Evolutionary conservation across 2,797 vertebrate genomes (phyloP).

Genomic region (Epinephelus awoara): DNA sequence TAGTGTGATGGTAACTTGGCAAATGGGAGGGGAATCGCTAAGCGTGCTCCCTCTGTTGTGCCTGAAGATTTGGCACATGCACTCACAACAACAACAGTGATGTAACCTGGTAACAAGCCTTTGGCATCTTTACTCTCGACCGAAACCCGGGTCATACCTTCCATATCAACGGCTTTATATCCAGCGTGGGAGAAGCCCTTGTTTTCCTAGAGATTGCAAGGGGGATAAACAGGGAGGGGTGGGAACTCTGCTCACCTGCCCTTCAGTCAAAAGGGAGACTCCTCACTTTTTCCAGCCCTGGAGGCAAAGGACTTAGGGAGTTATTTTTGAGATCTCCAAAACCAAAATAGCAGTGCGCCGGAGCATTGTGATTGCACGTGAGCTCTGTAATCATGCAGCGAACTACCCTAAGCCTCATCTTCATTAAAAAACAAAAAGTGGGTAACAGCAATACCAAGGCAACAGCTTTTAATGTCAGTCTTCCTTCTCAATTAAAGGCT

Average conservation of each 20-base stretch:
- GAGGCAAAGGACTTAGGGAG: slow-evolving; percentile 75
- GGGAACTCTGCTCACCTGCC: slow-evolving; percentile 84
- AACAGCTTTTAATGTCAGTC: slow-evolving; percentile 85
- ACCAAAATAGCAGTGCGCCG: slow-evolving; percentile 79
- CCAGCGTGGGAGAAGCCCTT: slow-evolving; percentile 78
- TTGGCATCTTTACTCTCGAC: slow-evolving; percentile 81
- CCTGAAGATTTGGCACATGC: slow-evolving; percentile 84
- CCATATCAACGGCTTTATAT: slow-evolving; percentile 81
- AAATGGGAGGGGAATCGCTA: slow-evolving; percentile 80
- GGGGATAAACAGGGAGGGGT: slow-evolving; percentile 76
- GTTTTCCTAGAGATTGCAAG: slow-evolving; percentile 80
- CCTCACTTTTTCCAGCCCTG: slow-evolving; percentile 86
- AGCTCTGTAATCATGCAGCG: slow-evolving; percentile 64
- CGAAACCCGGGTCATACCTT: slow-evolving; percentile 87
- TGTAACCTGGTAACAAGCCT: slow-evolving; percentile 89
- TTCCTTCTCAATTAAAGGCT: slow-evolving; percentile 87
- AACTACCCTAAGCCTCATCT: slow-evolving; percentile 70
- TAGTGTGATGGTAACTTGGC: slow-evolving; percentile 83
- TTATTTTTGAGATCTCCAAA: slow-evolving; percentile 80
- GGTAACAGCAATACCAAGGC: slow-evolving; percentile 73
- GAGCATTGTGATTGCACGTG: slow-evolving; percentile 65
- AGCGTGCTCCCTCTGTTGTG: slow-evolving; percentile 82
- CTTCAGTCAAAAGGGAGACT: slow-evolving; percentile 78
- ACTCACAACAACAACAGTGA: slow-evolving; percentile 88
- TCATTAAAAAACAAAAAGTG: slow-evolving; percentile 79